Evolutionary conservation across 2,797 vertebrate genomes (phyloP), one percentile per base, ranked within the genome.

Genomic region (Typhlichthys subterraneus): DNA sequence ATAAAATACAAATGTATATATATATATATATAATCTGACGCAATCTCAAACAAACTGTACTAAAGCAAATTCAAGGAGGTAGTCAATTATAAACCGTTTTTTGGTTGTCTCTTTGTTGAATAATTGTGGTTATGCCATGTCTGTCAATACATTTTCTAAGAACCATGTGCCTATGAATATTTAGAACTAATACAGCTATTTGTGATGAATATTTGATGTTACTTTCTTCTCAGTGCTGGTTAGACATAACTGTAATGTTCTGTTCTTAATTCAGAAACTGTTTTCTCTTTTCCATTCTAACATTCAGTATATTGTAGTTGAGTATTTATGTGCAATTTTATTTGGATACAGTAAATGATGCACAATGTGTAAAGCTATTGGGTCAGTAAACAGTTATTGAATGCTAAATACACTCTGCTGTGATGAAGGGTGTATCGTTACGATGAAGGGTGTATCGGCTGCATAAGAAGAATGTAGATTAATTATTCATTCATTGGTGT

Each of bases 121-220:
- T 84, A 87, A 89, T 80, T 85, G 84, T 75, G 78, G 62, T 82
- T 85, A 82, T 81, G 80, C 61, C 19, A 57, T 65, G 54, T 74
- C 67, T 81, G 67, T 87, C 77, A 80, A 79, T 81, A 69, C 62
- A 67, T 76, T 84, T 85, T 83, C 65, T 63, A 52, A 14, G 45
- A 83, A 74, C 67, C 79, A 55, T 70, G 71, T 31, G 63, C 61
- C 73, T 61, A 85, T 89, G 77, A 89, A 91, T 90, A 89, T 90
- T 90, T 90, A 88, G 89, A 76, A 80, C 79, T 73, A 79, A 87
- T 85, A 75, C 70, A 72, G 67, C 80, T 83, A 78, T 91, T 85
- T 85, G 70, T 82, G 57, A 86, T 88, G 87, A 81, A 91, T 89
- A 86, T 90, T 87, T 88, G 59, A 91, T 89, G 65, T 63, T 75